Evolutionary conservation across 1,140 invertebrate genomes (phyloP), one percentile per base, ranked within the genome.

Genomic region (Macrocentrus cingulum): DNA sequence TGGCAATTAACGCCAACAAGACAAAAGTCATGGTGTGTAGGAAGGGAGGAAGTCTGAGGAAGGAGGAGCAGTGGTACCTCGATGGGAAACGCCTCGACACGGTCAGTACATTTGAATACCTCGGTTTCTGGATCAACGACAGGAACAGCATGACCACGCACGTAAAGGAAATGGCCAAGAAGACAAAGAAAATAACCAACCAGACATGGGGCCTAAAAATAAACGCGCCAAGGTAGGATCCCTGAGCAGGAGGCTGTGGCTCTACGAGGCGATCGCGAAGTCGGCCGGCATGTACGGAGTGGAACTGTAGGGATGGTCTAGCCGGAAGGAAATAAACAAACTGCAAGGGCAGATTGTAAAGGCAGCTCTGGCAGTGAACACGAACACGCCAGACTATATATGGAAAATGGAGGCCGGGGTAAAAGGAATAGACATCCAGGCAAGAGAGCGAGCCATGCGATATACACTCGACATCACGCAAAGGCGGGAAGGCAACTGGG

Each of bases 11-110:
- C 13, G 23, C 15, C 0, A 25, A 41, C 1, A 65, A 60, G 25
- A 56, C 49, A 8, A 65, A 59, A 18, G 48, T 62, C 1, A 42
- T 62, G 32, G 37, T 62, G 0, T 60, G 54, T 11, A 56, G 19
- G 19, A 54, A 55, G 2, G 50, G 57, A 3, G 50, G 39, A 16
- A 25, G 37, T 6, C 29, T 9, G 13, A 34, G 22, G 29, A 39
- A 32, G n/a, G 6, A 1, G 8, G 15, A 32, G 29, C 25, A 48
- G 8, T 59, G 52, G 61, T 37, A 58, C 15, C 52, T 20, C 8
- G 53, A 50, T 9, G 49, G 25, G 6, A 9, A 57, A 19, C n/a
- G 44, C 7, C 1, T 60, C 3, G 58, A 60, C 36, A 16, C 58
- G 25, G 58, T 53, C 9, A 53, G 41, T 7, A 41, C 20, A 4